Evolutionary conservation across 2,113 vertebrate species (phyloP), one percentile per base, ranked within the genome.

Genomic region (Sylvia atricapilla): DNA sequence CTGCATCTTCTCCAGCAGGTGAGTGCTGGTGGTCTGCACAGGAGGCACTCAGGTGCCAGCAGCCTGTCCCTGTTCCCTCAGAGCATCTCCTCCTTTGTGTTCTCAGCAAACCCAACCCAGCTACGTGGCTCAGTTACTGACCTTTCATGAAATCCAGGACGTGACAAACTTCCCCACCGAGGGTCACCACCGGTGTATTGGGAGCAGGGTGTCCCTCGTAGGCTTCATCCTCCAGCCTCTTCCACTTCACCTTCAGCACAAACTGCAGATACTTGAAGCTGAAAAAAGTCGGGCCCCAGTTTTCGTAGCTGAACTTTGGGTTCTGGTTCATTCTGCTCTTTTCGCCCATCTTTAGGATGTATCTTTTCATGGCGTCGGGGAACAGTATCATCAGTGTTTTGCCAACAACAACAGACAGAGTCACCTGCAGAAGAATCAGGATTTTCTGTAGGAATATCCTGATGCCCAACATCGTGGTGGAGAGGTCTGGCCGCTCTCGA

Each of bases 251-350:
- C 24, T 85, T 78, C 37, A 97, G 68, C 30, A 98, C 89, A 1
- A 98, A 97, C 93, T 97, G 98, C 66, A 99, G 60, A 73, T 98
- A 99, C 4, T 73, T 86, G 22, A 91, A 47, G 13, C 98, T 97
- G 67, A 95, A 96, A 33, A 99, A 98, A 0, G 98, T 98, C 0
- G 97, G 98, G 24, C 98, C 98, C 99, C 99, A 99, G 67, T 99
- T 98, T 75, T 99, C 99, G 0, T 98, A 99, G 39, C 81, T 95
- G 85, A 99, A 99, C 19, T 93, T 98, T 1, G 98, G 98, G 33
- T 99, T 98, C 70, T 91, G 46, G 11, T 97, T 94, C 97, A 99
- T 98, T 14, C 98, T 98, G 23, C 44, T 95, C 80, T 92, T 97
- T 77, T 98, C 87, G 0, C 98, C 98, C 70, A 96, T 72, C 88